Base-by-base conservation (phyloP, 1,140 invertebrate species). In the Diploscapter pachys region DNA sequence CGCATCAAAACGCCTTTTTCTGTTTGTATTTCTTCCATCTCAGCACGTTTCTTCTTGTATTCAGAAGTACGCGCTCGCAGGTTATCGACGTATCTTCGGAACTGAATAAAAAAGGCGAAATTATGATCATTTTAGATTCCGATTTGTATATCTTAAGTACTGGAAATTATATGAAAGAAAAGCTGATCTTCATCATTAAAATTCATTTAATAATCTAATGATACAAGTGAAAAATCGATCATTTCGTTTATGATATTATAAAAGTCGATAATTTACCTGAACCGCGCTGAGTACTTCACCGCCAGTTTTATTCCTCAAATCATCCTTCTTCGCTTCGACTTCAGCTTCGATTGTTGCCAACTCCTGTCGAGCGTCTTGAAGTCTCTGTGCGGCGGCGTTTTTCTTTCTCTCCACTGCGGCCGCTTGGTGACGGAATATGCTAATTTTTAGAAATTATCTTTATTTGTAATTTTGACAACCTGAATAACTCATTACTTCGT, bases 391-490 rank as follows among this genome's bases (percentile, higher is more conserved):
- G 56, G 48, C 52, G 53, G 48, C 52, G 11, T 55, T 52, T 53
- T 68, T 68, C 50, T 68, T 68, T 55, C 66, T 68, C 48, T 68
- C 66, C 5, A 68, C 52, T 9, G 66, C 66, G 53, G 66, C 66
- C 57, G 66, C 66, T 48, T 68, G 66, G 50, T 68, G 66, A 54
- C 66, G 66, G 52, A 68, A 68, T 9, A 68, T 55, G 48, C 66
- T 65, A 31, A 6, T 9, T 8, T 9, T 65, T 9, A 9, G 8
- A 65, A 9, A 1, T 31, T 31, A 31, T 31, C 31, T 31, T 31
- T 31, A 31, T 31, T 31, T 31, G 31, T 31, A 31, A 31, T 31
- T 31, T 31, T 31, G 31, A 31, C 31, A 31, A 31, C 31, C 31
- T 31, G 31, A 31, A 31, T 31, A 31, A 31, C 31, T 31, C 31